Conservation (phyloP, 2,113 vertebrate genomes). For the Trachemys scripta region DNA sequence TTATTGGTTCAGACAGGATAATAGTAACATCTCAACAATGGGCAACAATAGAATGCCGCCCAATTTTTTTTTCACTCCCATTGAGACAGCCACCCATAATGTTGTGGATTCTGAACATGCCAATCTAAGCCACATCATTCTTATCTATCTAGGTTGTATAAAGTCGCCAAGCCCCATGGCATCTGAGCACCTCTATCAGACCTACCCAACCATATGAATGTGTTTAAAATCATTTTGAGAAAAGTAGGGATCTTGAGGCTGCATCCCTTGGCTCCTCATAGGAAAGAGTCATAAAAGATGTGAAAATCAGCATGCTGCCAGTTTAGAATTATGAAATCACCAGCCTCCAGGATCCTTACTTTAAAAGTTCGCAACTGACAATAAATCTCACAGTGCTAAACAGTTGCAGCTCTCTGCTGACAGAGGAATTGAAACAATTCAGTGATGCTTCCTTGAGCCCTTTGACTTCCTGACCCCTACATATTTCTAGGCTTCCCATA, state of each 20-base stretch:
- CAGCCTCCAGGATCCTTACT: not conserved
- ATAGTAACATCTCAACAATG: not conserved
- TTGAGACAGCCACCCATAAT: not conserved
- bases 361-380: constrained; percentile 32
- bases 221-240: not conserved
- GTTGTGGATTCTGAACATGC: not conserved
- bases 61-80: not conserved
- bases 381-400: constrained; percentile 58
- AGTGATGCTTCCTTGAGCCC: constrained; percentile 23
- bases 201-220: not conserved
- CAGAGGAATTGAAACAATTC: constrained; percentile 57
- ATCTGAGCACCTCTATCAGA: not conserved
- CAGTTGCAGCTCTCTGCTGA: constrained; percentile 5
- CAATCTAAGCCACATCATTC: not conserved
- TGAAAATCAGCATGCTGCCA: not conserved
- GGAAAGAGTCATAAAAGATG: constrained; percentile 5
- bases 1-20: not conserved
- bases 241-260: not conserved
- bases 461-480: constrained; percentile 59
- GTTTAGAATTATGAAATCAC: constrained; percentile 16
- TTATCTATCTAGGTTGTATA: not conserved
- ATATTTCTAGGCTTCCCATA: constrained; percentile 41
- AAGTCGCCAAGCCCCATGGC: not conserved
- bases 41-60: not conserved
- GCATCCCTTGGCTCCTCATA: not conserved